Base-by-base conservation (phyloP, 1,140 invertebrate species). In the Anadara kagoshimensis region DNA sequence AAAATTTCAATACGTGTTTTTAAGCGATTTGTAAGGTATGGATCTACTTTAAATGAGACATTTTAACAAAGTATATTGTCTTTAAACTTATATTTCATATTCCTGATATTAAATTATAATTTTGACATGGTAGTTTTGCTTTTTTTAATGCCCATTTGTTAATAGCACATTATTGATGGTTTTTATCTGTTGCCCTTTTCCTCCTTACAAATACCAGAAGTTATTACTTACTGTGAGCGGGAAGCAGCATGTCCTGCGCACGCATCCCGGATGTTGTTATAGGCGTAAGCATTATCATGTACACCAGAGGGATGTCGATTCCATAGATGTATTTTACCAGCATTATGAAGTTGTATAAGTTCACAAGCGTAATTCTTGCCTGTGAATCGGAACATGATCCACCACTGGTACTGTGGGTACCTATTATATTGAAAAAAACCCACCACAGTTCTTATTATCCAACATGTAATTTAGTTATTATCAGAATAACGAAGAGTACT, bases 181-280 rank as follows among this genome's bases (percentile, higher is more conserved):
- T n/a, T n/a, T n/a, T n/a, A 20, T 51, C 0, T 65, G 16, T 57
- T 57, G n/a, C n/a, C 4, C 16, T 24, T 1, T 1, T 18, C 16
- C 56, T 16, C 12, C 36, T 26, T 43, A 18, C 3, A 22, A 5
- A 18, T 5, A 11, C 8, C 63, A 8, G 12, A 0, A 11, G 18
- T 16, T 22, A 45, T 5, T 57, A 68, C 76, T 57, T 73, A 85
- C 81, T 74, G 63, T 2, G 83, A 85, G 56, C 80, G 57, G 0
- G 76, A 61, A 4, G 78, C 83, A 53, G 73, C 72, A 16, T 56
- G 59, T 12, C 83, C 82, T 47, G 73, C 44, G 69, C 83, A 85
- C 20, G 80, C 69, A 57, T 85, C 83, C 36, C 59, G 56, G 43
- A 85, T 76, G 56, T 85, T 85, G 65, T 85, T 82, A 58, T 76